Conservation (phyloP, 2,888 invertebrate species). For the Masnerella sp. region DNA sequence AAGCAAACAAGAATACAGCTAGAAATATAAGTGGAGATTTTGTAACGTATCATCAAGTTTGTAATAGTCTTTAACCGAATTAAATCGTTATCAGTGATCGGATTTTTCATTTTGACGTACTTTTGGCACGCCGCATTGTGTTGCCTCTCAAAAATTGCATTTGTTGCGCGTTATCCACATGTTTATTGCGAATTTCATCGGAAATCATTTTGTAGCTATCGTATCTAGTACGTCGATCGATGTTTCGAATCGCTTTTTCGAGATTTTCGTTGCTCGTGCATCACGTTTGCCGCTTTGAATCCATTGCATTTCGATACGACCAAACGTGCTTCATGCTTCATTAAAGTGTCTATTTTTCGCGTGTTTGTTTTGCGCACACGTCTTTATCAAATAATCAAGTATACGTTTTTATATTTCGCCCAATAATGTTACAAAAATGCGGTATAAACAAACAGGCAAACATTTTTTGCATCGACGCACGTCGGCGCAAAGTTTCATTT, state of each 20-base stretch:
- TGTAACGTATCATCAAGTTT: constrained; percentile 4
- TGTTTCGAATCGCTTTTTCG: constrained; percentile 42
- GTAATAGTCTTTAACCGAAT: constrained; percentile 9
- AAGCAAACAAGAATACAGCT: too few relatives aligned
- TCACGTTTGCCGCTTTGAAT: constrained; percentile 42
- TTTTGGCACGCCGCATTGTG: constrained; percentile 25
- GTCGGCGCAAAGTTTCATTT: too few relatives aligned
- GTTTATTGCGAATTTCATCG: constrained; percentile 52
- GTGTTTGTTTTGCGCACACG: constrained; percentile 19
- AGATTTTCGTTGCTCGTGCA: constrained; percentile 35
- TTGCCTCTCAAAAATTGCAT: constrained; percentile 25
- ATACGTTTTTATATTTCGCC: constrained; percentile 2
- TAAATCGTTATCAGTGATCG: constrained; percentile 5
- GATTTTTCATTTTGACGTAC: constrained; percentile 24
- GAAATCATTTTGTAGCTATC: constrained; percentile 41
- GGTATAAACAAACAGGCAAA: too few relatives aligned
- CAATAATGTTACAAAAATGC: constrained; percentile 3
- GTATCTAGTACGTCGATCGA: constrained; percentile 36
- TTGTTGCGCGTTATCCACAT: constrained; percentile 43
- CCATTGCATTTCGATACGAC: constrained; percentile 28
- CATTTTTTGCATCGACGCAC: too few relatives aligned
- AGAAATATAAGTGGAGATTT: not conserved
- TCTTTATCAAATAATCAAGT: constrained; percentile 21
- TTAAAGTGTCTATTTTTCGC: constrained; percentile 39
- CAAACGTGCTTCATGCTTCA: constrained; percentile 42